A percentile compares a stretch with the other conserved stretches of the same genome.
phyloP scores from a whole-genome alignment of 1,140 invertebrate species.

The Lordiphosa stackelbergi region DNA sequence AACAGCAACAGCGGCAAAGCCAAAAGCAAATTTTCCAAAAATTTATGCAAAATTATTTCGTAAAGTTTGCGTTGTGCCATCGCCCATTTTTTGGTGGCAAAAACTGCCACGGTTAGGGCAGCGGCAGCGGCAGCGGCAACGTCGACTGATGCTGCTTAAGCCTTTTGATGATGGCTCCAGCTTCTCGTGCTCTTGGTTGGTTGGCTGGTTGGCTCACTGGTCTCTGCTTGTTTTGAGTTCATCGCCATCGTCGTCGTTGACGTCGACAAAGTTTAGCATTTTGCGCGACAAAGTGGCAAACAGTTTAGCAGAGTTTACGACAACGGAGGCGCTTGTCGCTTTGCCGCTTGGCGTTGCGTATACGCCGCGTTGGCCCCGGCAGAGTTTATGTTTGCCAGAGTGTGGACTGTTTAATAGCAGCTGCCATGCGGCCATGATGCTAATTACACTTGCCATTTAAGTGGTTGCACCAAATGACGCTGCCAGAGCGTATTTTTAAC shows the following conservation, averaged over 20 bases:
- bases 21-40: constrained; percentile 68
- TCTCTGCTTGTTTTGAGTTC: constrained; percentile 40
- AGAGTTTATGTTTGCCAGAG: constrained; percentile 34
- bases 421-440: constrained; percentile 72
- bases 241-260: constrained; percentile 32
- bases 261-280: constrained; percentile 71
- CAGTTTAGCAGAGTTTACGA: constrained; percentile 75
- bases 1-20: constrained; percentile 49
- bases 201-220: neutral
- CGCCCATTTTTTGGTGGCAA: constrained; percentile 53
- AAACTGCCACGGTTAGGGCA: constrained; percentile 1
- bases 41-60: constrained; percentile 75
- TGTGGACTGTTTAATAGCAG: constrained; percentile 68
- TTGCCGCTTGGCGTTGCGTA: constrained; percentile 42
- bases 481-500: constrained; percentile 19
- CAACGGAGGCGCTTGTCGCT: constrained; percentile 45
- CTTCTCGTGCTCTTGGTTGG: constrained; percentile 11
- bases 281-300: constrained; percentile 74
- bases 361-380: constrained; percentile 55
- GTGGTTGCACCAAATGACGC: constrained; percentile 70
- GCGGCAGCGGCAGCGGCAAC: constrained; percentile 15
- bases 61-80: constrained; percentile 66
- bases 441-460: constrained; percentile 74
- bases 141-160: constrained; percentile 64
- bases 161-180: constrained; percentile 67